Base-by-base conservation (phyloP, 2,888 invertebrate genomes). In the Cephalotes varians region DNA sequence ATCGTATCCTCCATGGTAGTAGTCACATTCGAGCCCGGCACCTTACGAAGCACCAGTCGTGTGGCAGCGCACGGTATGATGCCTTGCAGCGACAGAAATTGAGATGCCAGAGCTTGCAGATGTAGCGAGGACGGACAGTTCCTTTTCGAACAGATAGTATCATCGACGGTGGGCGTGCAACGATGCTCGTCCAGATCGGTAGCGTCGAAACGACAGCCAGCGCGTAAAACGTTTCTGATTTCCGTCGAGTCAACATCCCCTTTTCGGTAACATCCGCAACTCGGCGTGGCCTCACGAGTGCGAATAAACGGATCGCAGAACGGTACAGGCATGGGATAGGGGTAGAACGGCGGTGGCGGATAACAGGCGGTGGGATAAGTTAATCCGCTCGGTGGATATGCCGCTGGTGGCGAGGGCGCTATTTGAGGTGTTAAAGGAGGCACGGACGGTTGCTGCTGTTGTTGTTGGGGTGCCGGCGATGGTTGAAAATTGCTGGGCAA, bases 61-160 rank as follows among this genome's bases (percentile, higher is more conserved):
- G 93, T 94, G 0, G 91, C 91, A 0, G 93, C 92, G 72, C 94
- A 93, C 0, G 94, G 83, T 31, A 94, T 86, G 10, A 94, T 86
- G 0, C 94, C 94, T 44, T 91, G 92, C 4, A 94, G 84, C 0
- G 93, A 90, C 0, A 94, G 82, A 6, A 94, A 87, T 58, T 94
- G 94, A 0, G 94, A 93, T 0, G 92, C 92, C 21, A 94, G 73
- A 0, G 94, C 93, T 49, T 94, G 94, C 28, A 94, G 87, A 79
- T 91, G 93, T 1, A 94, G 85, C 0, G 93, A 85, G 18, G 92
- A 90, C 0, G 94, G 93, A 69, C 94, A 94, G 56, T 93, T 92
- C 28, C 89, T 89, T 47, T 90, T 90, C 1, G 88, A 69, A 74
- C 94, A 94, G 12, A 93, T 84, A 0, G 90, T 87, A 3, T 91